Base-by-base conservation (phyloP, 1,140 invertebrate genomes). In the Camponotus pennsylvanicus region DNA sequence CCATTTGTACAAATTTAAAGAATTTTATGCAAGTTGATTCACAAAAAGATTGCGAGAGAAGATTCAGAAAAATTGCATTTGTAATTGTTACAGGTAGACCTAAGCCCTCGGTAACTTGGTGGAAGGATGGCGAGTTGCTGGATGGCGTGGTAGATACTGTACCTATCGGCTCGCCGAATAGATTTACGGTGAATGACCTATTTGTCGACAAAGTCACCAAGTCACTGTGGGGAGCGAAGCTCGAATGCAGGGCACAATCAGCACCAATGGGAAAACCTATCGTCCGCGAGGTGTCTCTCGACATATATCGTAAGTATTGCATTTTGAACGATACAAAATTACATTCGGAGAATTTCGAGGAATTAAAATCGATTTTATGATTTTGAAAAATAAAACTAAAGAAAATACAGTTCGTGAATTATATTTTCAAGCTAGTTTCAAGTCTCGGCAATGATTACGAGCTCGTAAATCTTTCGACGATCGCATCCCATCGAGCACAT, bases 71-170 rank as follows among this genome's bases (percentile, higher is more conserved):
- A 78, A 0, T 18, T 32, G 18, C 27, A n/a, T n/a, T 18, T 8
- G 4, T 21, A 34, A 64, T 67, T 63, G 32, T 66, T 7, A 52
- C 88, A 97, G 97, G 97, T 87, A 96, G 96, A 88, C 98, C 98
- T 18, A 96, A 96, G 45, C 98, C 98, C 1, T 95, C 96, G 76
- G 96, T 98, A 45, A 97, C 96, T 9, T 98, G 98, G 98, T 98
- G 97, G 97, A 96, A 96, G 86, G 97, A 97, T 86, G 96, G 96
- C 69, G 95, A 96, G 42, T 94, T 98, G 73, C 91, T 98, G 69
- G 97, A 98, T 91, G 96, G 96, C 77, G 96, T 96, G 49, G 96
- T 96, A 88, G 97, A 97, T 92, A 96, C 95, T 42, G 95, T 96
- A 3, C 94, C 96, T 79, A 94, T 95, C 84, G 95, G 94, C n/a